Evolutionary conservation across 2,888 invertebrate genomes (phyloP).

Genomic region (Diarsia mendica): DNA sequence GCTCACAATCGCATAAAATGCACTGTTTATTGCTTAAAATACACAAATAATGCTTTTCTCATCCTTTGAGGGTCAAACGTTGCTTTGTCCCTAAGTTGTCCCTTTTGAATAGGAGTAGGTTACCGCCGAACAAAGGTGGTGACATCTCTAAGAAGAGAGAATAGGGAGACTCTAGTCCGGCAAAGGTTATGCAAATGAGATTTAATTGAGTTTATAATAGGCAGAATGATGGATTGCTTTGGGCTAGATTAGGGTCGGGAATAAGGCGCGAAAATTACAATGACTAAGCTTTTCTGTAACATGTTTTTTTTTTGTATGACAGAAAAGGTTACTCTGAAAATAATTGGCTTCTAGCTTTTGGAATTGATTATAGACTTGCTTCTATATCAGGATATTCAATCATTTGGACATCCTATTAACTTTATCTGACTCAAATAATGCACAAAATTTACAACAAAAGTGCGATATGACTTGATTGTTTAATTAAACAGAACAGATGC

Average conservation of each 20-base stretch:
- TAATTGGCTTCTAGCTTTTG: conserved; percentile 57
- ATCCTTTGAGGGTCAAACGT: conserved; percentile 88
- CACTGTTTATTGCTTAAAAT: conserved; percentile 90
- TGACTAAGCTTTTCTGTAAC: conserved; percentile 75
- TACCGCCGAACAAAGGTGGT: conserved; percentile 88
- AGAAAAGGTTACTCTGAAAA: conserved; percentile 57
- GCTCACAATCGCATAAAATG: conserved; percentile 89
- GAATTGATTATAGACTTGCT: conserved; percentile 24
- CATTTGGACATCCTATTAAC: not conserved
- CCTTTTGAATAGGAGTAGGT: conserved; percentile 84
- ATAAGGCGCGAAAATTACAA: conserved; percentile 84
- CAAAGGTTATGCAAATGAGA: conserved; percentile 88
- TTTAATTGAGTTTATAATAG: conserved; percentile 90
- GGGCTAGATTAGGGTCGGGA: conserved; percentile 68
- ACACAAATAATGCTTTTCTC: conserved; percentile 88
- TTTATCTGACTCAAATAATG: conserved; percentile 12
- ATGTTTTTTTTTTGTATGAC: conserved; percentile 45
- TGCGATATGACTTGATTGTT: not conserved
- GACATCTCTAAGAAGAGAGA: conserved; percentile 84
- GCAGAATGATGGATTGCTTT: conserved; percentile 82
- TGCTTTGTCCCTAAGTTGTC: conserved; percentile 88
- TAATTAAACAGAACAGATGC: conserved; percentile 21
- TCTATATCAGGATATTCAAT: conserved; percentile 1
- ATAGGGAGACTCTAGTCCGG: conserved; percentile 76
- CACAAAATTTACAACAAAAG: conserved; percentile 2